A percentile compares a stretch with the other conserved stretches of the same genome.
Conservation (phyloP, 2,113 vertebrate species). For the Cynopterus brachyotis region DNA sequence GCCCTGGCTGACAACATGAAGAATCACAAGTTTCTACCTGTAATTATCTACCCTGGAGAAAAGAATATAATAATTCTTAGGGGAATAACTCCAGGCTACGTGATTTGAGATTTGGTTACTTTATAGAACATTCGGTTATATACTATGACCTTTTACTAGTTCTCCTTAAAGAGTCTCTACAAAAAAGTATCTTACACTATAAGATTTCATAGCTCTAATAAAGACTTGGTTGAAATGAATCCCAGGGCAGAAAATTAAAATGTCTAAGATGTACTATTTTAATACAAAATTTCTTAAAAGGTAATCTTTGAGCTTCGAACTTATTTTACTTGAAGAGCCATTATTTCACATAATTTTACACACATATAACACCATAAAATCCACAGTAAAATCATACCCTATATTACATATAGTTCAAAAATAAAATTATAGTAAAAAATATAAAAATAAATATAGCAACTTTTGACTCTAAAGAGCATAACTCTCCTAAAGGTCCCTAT, state of each 20-base stretch:
- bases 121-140: not conserved
- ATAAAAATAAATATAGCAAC: not conserved
- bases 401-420: not conserved
- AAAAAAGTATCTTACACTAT: not conserved
- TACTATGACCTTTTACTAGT: not conserved
- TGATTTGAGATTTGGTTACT: not conserved
- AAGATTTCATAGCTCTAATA: not conserved
- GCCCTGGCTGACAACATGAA: not conserved
- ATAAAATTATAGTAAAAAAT: not conserved
- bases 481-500: not conserved
- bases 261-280: not conserved
- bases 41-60: not conserved
- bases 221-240: not conserved
- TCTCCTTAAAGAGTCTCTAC: not conserved
- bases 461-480: not conserved
- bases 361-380: not conserved
- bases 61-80: not conserved
- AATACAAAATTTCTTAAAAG: constrained; percentile 27
- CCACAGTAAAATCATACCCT: not conserved
- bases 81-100: not conserved
- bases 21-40: not conserved
- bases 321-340: constrained; percentile 46
- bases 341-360: constrained; percentile 24
- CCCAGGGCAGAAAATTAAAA: not conserved
- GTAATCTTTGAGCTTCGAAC: not conserved